phyloP scores from a whole-genome alignment of 2,888 invertebrate species.

The Parnassius mnemosyne region DNA sequence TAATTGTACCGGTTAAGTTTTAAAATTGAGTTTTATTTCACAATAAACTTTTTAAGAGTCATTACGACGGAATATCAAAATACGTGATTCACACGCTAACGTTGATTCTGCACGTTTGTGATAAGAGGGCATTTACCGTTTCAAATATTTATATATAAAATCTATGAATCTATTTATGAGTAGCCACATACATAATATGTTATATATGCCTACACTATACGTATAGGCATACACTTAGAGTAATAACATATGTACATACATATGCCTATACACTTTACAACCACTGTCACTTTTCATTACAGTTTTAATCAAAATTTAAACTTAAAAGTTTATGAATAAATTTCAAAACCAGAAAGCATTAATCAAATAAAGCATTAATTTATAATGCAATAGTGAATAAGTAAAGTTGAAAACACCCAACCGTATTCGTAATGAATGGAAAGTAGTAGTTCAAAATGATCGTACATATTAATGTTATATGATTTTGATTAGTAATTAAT shows the following conservation, averaged over 20 bases:
- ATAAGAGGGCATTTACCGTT: conserved; percentile 31
- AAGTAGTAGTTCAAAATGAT: conserved; percentile 6
- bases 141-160: too few relatives aligned
- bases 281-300: conserved; percentile 5
- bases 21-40: too few relatives aligned
- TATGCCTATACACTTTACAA: conserved; percentile 11
- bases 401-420: background rate
- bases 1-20: too few relatives aligned
- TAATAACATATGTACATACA: too few relatives aligned
- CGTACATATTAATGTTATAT: background rate
- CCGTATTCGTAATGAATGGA: conserved; percentile 3
- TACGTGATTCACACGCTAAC: conserved; percentile 1
- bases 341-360: background rate
- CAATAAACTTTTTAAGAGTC: too few relatives aligned
- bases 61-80: background rate
- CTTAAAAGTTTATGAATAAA: background rate
- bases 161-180: too few relatives aligned
- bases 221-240: too few relatives aligned
- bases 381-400: conserved; percentile 1
- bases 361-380: background rate
- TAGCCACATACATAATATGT: too few relatives aligned
- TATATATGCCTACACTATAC: too few relatives aligned
- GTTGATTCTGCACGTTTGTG: conserved; percentile 5
- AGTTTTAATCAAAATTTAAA: background rate
- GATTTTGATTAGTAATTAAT: background rate